Conservation (phyloP, 2,113 vertebrate genomes). For the Oreochromis niloticus region DNA sequence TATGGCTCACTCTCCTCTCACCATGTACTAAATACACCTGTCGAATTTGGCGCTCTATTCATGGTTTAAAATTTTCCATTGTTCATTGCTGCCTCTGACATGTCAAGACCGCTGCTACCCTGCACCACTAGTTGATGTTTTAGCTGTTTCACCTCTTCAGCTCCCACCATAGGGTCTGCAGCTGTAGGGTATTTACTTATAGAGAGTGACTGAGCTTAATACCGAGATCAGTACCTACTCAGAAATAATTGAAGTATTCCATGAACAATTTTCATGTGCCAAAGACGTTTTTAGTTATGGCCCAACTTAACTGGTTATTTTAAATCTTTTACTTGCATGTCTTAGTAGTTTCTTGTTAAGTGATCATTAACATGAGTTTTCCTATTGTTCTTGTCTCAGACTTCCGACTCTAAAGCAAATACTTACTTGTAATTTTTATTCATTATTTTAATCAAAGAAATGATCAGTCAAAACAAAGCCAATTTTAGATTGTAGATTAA, state of each 20-base stretch:
- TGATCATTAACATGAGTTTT: background rate
- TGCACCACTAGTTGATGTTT: too few relatives aligned
- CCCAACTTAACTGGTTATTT: background rate
- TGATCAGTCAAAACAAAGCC: background rate
- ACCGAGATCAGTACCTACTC: background rate
- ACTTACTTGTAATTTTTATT: background rate
- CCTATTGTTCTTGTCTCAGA: rapidly evolving
- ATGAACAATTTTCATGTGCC: background rate
- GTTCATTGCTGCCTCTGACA: too few relatives aligned
- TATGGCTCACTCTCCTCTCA: too few relatives aligned
- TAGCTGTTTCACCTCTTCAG: too few relatives aligned
- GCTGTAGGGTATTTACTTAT: too few relatives aligned
- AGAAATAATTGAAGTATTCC: background rate
- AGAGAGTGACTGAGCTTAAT: background rate
- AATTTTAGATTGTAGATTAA: background rate
- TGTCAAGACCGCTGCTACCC: too few relatives aligned
- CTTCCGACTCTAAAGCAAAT: background rate
- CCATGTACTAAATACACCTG: too few relatives aligned
- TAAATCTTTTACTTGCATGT: background rate
- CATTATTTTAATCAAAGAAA: background rate
- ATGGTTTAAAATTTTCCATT: too few relatives aligned
- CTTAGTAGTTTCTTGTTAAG: background rate
- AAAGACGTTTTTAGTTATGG: background rate
- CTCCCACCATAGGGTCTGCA: too few relatives aligned
- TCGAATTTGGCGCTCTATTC: too few relatives aligned